Percentiles rank a stretch among this genome's conserved stretches.
These are phyloP conservation scores for Aphrocallistes beatrix DNA, from an alignment of 37 sponge, comb jelly and placozoan genomes.

Conservation along the genomic window DNA sequence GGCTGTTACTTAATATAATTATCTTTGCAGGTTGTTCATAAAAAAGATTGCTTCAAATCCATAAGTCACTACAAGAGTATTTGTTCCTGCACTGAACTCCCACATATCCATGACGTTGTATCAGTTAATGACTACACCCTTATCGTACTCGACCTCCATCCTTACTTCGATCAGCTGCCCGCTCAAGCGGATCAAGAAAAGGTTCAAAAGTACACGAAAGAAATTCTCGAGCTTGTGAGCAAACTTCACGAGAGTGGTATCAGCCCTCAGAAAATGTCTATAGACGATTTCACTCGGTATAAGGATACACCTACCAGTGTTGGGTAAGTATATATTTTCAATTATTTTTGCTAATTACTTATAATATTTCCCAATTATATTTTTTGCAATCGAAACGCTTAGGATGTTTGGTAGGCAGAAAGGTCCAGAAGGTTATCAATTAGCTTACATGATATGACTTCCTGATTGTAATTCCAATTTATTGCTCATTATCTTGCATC, in stretches of 20 bases:
- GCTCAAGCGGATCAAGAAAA: neutral
- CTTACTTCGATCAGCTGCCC: neutral
- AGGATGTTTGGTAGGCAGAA: too few relatives aligned
- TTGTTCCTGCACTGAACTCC: neutral
- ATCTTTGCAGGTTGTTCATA: neutral
- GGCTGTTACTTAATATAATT: neutral
- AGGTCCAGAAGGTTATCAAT: neutral
- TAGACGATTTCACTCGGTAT: neutral
- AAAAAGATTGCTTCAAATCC: neutral
- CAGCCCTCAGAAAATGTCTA: neutral
- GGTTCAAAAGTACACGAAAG: neutral
- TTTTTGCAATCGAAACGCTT: too few relatives aligned
- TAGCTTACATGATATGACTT: neutral
- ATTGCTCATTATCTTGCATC: neutral
- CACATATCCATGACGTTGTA: neutral
- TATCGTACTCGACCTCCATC: neutral
- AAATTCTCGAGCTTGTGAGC: neutral
- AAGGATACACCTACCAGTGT: neutral
- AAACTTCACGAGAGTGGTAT: constrained; percentile 11
- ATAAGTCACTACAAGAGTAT: neutral
- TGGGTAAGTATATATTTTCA: neutral
- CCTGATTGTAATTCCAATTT: neutral
- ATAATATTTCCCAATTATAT: too few relatives aligned
- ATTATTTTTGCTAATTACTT: neutral
- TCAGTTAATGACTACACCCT: neutral